Conservation (phyloP, 1,140 invertebrate species). For the Cheumatopsyche charites region DNA sequence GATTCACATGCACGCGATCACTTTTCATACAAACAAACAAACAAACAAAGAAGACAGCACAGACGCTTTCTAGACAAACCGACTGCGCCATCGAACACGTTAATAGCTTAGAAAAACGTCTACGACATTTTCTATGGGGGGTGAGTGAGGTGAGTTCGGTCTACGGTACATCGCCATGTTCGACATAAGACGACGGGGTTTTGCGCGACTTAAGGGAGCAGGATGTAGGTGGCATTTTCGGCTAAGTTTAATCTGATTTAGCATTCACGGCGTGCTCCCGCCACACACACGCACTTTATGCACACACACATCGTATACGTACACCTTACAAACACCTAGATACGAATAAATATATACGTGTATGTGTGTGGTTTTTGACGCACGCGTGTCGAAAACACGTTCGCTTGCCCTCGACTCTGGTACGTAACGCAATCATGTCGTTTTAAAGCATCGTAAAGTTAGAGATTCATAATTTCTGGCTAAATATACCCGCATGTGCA, state of each 20-base stretch:
- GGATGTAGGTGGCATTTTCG: slow-evolving; percentile 45
- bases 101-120: too few relatives aligned
- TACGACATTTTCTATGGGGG: too few relatives aligned
- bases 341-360: too few relatives aligned
- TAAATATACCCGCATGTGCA: not conserved
- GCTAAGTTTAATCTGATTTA: slow-evolving; percentile 48
- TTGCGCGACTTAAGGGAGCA: slow-evolving; percentile 34
- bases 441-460: not conserved
- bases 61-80: too few relatives aligned
- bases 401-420: not conserved
- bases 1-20: too few relatives aligned
- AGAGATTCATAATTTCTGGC: not conserved
- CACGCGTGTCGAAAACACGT: slow-evolving; percentile 29
- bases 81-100: too few relatives aligned
- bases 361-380: slow-evolving; percentile 2
- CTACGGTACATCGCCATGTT: slow-evolving; percentile 15
- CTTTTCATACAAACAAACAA: too few relatives aligned
- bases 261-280: slow-evolving; percentile 46
- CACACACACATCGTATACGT: slow-evolving; percentile 10
- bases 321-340: too few relatives aligned
- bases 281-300: slow-evolving; percentile 13
- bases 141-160: too few relatives aligned
- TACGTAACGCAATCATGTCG: not conserved
- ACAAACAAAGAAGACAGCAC: too few relatives aligned
- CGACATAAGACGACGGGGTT: slow-evolving; percentile 33